phyloP scores from a whole-genome alignment of 2,113 vertebrate genomes.

The Heterotilapia buettikoferi region DNA sequence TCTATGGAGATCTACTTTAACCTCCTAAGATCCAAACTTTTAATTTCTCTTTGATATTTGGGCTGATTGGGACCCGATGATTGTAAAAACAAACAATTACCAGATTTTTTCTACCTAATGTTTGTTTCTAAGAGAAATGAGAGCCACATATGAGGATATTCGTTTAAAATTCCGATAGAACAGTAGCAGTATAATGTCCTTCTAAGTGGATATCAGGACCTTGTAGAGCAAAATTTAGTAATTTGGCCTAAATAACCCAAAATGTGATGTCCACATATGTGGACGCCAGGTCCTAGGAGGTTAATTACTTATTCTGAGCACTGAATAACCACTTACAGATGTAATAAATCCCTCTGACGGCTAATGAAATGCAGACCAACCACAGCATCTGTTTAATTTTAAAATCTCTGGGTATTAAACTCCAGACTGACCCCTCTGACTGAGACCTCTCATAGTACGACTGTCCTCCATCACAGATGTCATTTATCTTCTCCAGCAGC shows the following conservation, averaged over 20 bases:
- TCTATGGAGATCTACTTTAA: fast-evolving
- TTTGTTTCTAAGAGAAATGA: too few relatives aligned
- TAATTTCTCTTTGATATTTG: too few relatives aligned
- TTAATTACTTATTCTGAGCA: neutral
- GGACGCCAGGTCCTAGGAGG: too few relatives aligned
- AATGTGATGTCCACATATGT: too few relatives aligned
- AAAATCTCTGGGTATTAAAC: neutral
- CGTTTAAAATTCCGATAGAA: fast-evolving
- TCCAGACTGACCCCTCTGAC: neutral
- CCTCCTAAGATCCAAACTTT: too few relatives aligned
- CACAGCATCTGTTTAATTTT: fast-evolving
- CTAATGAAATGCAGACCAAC: fast-evolving
- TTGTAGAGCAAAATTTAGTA: too few relatives aligned
- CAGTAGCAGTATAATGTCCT: fast-evolving
- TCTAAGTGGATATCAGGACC: too few relatives aligned
- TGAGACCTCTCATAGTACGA: neutral
- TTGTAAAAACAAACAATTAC: fast-evolving
- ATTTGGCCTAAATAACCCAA: too few relatives aligned
- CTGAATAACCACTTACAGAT: neutral
- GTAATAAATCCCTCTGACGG: fast-evolving
- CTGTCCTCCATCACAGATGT: fast-evolving
- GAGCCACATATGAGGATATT: too few relatives aligned
- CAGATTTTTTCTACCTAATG: fast-evolving
- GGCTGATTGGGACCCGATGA: too few relatives aligned
- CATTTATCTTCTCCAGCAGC: neutral